phyloP scores from a whole-genome alignment of 1,140 invertebrate species.

The Saccostrea echinata region DNA sequence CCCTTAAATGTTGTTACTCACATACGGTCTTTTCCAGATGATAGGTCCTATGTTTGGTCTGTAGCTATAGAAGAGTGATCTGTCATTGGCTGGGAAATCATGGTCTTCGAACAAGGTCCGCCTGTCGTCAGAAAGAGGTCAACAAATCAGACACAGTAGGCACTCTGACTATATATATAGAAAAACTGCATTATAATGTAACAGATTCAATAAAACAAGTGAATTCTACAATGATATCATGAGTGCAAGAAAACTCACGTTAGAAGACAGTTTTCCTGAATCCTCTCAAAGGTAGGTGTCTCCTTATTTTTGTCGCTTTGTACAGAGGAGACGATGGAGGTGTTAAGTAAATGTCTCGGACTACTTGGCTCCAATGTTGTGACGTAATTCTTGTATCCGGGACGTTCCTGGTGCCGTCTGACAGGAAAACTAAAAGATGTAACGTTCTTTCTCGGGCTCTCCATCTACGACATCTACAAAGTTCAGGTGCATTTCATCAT shows the following conservation, averaged over 20 bases:
- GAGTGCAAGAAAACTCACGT: conserved; percentile 12
- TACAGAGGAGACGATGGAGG: neutral
- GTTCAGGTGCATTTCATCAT: neutral
- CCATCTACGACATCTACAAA: conserved; percentile 8
- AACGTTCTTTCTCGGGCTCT: neutral
- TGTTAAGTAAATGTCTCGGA: neutral
- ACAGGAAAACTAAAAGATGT: conserved; percentile 11
- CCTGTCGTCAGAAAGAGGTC: conserved; percentile 27
- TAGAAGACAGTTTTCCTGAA: conserved; percentile 11
- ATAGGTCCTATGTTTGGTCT: conserved; percentile 61
- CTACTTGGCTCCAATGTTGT: neutral
- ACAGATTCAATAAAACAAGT: too few relatives aligned
- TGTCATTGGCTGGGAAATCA: conserved; percentile 67
- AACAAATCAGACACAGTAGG: too few relatives aligned
- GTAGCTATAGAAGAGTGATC: conserved; percentile 63
- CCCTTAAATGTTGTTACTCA: conserved; percentile 40
- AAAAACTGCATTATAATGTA: too few relatives aligned
- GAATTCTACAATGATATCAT: too few relatives aligned
- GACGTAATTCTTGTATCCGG: neutral
- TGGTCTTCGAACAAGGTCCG: conserved; percentile 68
- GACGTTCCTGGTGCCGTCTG: neutral
- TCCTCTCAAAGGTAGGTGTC: neutral
- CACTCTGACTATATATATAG: too few relatives aligned
- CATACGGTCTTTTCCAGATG: conserved; percentile 72
- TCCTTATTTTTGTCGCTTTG: neutral